Evolutionary conservation across 2,888 invertebrate species (phyloP).

Genomic region (Gerosis bhagava): DNA sequence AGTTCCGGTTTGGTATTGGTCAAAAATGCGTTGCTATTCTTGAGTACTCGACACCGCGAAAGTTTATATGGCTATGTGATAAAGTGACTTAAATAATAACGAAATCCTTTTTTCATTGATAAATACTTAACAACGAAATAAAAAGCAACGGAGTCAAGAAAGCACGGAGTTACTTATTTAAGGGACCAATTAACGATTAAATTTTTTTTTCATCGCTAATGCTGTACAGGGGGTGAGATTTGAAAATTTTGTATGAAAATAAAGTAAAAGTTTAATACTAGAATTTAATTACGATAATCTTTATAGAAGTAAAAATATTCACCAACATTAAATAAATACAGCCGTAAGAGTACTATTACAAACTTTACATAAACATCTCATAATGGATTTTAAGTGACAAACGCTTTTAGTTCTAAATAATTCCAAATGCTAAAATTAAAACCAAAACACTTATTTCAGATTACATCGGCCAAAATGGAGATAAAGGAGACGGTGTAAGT

Average conservation of each 20-base stretch:
- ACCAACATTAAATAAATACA: too few relatives aligned
- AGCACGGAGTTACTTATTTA: conserved; percentile 79
- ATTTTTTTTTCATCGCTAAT: conserved; percentile 70
- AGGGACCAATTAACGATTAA: conserved; percentile 78
- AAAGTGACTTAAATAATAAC: conserved; percentile 78
- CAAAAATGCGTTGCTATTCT: too few relatives aligned
- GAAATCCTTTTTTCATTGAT: conserved; percentile 80
- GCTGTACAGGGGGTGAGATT: conserved; percentile 53
- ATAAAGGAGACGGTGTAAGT: conserved; percentile 56
- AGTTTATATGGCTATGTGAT: conserved; percentile 54
- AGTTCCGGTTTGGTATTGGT: too few relatives aligned
- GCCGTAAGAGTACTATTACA: too few relatives aligned
- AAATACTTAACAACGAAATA: conserved; percentile 78
- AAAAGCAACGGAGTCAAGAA: conserved; percentile 71
- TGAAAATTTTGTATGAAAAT: too few relatives aligned
- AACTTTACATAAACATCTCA: too few relatives aligned
- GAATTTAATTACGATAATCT: conserved; percentile 7
- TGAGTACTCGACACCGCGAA: conserved; percentile 39
- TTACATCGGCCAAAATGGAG: conserved; percentile 57
- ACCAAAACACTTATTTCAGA: conserved; percentile 45
- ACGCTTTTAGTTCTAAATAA: conserved; percentile 11
- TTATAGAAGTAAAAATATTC: conserved; percentile 1
- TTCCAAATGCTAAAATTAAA: conserved; percentile 7
- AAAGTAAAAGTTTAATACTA: too few relatives aligned
- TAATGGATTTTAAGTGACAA: conserved; percentile 14